Evolutionary conservation across 2,888 invertebrate species (phyloP).

Genomic region (Drosophila mayaguana): DNA sequence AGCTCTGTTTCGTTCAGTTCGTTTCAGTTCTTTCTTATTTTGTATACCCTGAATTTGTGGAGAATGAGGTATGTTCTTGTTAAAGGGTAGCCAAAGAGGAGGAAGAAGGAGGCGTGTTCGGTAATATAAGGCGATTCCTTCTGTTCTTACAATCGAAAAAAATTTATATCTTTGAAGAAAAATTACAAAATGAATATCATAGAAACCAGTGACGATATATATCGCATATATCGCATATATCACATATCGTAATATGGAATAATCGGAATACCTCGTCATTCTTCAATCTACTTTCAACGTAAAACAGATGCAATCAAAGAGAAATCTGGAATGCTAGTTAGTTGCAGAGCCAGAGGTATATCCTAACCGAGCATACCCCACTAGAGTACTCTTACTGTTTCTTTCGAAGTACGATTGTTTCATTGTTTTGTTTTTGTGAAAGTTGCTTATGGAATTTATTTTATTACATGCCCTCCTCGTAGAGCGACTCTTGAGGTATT

Average conservation of each 20-base stretch:
- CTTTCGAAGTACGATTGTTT: slow-evolving; percentile 12
- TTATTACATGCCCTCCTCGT: slow-evolving; percentile 56
- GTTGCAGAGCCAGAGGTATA: not conserved
- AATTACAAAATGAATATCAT: no score
- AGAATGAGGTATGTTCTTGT: not conserved
- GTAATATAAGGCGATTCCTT: not conserved
- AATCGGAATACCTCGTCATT: no score
- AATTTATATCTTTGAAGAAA: not conserved
- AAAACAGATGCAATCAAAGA: no score
- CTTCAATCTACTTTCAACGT: no score
- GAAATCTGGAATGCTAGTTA: not conserved
- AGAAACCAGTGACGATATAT: no score
- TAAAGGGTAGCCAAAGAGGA: no score
- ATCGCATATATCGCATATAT: no score
- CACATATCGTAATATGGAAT: no score
- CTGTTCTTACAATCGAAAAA: not conserved
- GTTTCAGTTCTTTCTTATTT: slow-evolving; percentile 11
- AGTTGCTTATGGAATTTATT: slow-evolving; percentile 80
- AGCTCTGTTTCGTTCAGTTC: slow-evolving; percentile 35
- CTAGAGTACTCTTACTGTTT: not conserved
- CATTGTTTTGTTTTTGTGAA: slow-evolving; percentile 61
- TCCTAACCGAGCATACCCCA: not conserved
- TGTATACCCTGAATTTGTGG: not conserved
- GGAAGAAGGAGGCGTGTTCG: no score
- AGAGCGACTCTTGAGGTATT: slow-evolving; percentile 11